phyloP scores from a whole-genome alignment of 2,113 vertebrate genomes.

The Chamaea fasciata region DNA sequence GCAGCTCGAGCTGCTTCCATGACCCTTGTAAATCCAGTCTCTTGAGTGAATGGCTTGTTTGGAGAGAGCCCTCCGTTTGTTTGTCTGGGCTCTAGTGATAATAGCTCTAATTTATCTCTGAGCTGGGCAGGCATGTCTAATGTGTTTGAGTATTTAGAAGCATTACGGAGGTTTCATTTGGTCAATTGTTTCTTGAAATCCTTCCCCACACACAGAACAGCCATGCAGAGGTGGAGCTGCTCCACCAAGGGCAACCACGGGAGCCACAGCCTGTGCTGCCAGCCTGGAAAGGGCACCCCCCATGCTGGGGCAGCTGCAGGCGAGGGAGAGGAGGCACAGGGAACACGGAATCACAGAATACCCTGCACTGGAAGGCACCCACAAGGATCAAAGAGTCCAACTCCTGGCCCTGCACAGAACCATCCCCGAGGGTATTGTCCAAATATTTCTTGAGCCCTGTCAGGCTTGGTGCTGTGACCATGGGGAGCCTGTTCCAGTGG shows the following conservation, averaged over 20 bases:
- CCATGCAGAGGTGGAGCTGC: neutral
- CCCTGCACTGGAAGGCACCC: neutral
- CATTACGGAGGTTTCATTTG: slow-evolving; percentile 64
- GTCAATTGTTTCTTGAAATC: slow-evolving; percentile 66
- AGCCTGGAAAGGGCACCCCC: neutral
- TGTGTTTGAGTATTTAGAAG: slow-evolving; percentile 65
- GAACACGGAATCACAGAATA: neutral
- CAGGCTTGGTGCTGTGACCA: neutral
- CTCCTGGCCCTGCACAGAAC: neutral
- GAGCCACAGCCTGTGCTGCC: neutral
- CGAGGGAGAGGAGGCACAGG: neutral
- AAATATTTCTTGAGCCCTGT: neutral
- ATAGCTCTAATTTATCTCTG: slow-evolving; percentile 68
- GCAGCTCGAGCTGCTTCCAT: slow-evolving; percentile 24
- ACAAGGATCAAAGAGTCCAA: neutral
- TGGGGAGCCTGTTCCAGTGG: neutral
- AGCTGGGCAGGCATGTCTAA: slow-evolving; percentile 67
- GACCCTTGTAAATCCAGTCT: slow-evolving; percentile 63
- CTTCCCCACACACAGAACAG: slow-evolving; percentile 40
- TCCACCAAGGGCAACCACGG: fast-evolving
- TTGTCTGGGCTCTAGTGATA: slow-evolving; percentile 67
- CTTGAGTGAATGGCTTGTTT: slow-evolving; percentile 64
- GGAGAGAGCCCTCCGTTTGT: slow-evolving; percentile 61
- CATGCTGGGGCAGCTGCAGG: fast-evolving
- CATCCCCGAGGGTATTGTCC: neutral